Evolutionary conservation across 1,140 invertebrate genomes (phyloP).

Genomic region (Muscidifurax raptorellus): DNA sequence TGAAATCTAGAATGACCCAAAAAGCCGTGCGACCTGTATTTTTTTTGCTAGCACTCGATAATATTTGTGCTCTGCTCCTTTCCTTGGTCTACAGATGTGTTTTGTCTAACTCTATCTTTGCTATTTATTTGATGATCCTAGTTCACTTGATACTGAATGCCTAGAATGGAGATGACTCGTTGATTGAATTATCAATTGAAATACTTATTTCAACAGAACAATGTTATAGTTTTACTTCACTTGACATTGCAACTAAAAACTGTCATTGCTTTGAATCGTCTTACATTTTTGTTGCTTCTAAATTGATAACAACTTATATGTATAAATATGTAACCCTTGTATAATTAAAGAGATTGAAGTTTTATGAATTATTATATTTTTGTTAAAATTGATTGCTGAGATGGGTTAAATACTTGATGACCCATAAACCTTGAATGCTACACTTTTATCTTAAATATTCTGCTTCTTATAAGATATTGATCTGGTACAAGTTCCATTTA

Average conservation of each 20-base stretch:
- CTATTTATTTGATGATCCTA: neutral
- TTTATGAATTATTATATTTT: neutral
- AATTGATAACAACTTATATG: neutral
- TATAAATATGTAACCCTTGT: neutral
- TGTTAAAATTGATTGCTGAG: neutral
- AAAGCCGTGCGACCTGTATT: constrained; percentile 36
- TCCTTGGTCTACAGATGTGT: neutral
- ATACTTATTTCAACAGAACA: neutral
- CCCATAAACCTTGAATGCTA: neutral
- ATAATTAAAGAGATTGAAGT: neutral
- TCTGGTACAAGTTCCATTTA: neutral
- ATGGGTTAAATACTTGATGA: neutral
- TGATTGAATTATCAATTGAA: neutral
- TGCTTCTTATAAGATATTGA: neutral
- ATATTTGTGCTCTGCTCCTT: neutral
- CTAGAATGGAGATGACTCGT: neutral
- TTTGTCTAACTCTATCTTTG: neutral
- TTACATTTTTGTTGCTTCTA: too few species aligned
- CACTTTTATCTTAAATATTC: neutral
- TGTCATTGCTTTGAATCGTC: too few species aligned
- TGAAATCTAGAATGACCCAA: constrained; percentile 40
- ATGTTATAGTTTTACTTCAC: too few species aligned
- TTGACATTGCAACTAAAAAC: too few species aligned
- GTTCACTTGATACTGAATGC: neutral
- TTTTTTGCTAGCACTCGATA: neutral